A percentile compares a stretch with the other conserved stretches of the same genome.
Conservation (phyloP, 2,113 vertebrate genomes). For the Tichodroma muraria region DNA sequence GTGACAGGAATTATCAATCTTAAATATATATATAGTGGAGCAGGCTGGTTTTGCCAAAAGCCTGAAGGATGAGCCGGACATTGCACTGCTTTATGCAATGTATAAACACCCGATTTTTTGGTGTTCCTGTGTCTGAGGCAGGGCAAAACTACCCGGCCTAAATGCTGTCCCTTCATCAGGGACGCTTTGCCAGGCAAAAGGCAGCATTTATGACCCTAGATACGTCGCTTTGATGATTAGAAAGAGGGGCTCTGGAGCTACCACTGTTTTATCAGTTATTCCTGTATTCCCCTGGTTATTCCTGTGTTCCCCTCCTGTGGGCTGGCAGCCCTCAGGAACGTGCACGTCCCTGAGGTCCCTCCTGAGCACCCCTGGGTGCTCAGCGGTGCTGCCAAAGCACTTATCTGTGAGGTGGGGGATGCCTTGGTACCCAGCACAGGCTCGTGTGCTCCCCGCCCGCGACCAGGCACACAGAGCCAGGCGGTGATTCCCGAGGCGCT, state of each 20-base stretch:
- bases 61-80: not conserved
- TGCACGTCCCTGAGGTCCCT: not conserved
- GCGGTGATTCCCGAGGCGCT: not conserved
- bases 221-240: not conserved
- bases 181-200: not conserved
- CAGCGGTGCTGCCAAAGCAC: not conserved
- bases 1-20: slow-evolving; percentile 45
- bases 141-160: not conserved
- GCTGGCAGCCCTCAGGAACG: not conserved
- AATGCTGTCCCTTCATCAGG: not conserved
- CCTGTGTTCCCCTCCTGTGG: not conserved
- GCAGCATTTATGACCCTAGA: not conserved
- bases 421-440: not conserved
- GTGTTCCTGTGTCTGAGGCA: not conserved
- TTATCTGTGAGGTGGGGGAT: rapidly evolving
- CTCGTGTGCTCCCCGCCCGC: rapidly evolving
- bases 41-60: not conserved
- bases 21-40: not conserved
- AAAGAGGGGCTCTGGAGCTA: not conserved
- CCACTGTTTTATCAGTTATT: not conserved
- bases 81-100: not conserved
- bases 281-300: not conserved
- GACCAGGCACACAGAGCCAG: rapidly evolving
- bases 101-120: not conserved
- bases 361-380: not conserved